Percentiles rank a stretch among this genome's conserved stretches.
Conservation (phyloP, 2,113 vertebrate genomes). For the Heliornis fulica region DNA sequence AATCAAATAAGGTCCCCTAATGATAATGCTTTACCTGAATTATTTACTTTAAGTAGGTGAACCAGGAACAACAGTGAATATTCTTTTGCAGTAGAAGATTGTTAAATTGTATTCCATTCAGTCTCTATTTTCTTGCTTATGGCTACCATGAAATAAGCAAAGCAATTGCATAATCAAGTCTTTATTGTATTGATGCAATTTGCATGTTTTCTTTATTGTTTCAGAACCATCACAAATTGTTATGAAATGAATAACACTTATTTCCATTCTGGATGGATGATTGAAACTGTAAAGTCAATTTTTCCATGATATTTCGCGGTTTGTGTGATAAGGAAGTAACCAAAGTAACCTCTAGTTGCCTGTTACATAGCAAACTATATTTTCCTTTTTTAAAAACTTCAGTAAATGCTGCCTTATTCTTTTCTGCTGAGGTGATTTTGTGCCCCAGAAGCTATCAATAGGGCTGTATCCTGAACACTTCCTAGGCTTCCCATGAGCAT, state of each 20-base stretch:
- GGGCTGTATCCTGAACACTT: not conserved
- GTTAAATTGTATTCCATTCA: not conserved
- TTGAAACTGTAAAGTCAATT: not conserved
- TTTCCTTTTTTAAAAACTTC: not conserved
- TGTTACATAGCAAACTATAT: not conserved
- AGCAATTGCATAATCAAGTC: conserved; percentile 18
- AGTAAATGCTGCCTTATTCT: not conserved
- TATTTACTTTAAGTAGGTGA: conserved; percentile 17
- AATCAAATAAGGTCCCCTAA: not conserved
- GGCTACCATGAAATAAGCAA: not conserved
- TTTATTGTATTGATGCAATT: conserved; percentile 44
- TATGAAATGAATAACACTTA: conserved; percentile 28
- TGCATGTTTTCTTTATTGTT: conserved; percentile 44
- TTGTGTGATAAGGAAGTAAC: not conserved
- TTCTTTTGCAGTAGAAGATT: not conserved
- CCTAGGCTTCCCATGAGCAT: not conserved
- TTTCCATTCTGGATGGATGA: conserved; percentile 16
- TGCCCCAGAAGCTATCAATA: not conserved
- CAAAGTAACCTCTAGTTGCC: not conserved
- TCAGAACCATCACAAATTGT: conserved; percentile 40
- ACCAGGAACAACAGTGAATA: not conserved
- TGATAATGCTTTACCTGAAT: not conserved
- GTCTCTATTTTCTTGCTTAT: conserved; percentile 17
- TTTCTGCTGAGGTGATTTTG: not conserved
- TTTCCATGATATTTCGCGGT: not conserved